Evolutionary conservation across 2,888 invertebrate genomes (phyloP), one percentile per base, ranked within the genome.

Genomic region (Acleris cristana): DNA sequence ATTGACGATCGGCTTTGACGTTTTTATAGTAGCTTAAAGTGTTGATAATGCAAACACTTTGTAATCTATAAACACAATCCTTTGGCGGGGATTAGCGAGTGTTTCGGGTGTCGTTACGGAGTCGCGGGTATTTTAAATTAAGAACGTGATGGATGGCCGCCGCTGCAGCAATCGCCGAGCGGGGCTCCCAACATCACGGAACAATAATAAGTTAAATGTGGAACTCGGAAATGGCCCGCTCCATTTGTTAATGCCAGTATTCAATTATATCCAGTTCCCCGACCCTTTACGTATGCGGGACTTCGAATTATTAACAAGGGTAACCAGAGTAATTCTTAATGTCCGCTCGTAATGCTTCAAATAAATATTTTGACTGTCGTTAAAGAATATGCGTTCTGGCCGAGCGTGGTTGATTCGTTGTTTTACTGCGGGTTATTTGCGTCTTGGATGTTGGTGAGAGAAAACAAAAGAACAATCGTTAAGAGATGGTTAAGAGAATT

Each of bases 161-260:
- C 84, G 85, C 30, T 52, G 62, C 55, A 80, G 84, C 88, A 86
- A 90, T 90, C 90, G 86, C 58, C 64, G 64, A 26, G 58, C 14
- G 51, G 34, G 18, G n/a, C 23, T 54, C 30, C 81, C 81, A 80
- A 76, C 88, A 88, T 86, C 86, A 87, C 82, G 86, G 83, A 84
- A 87, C 90, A 88, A 87, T 90, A 90, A 90, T 88, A 90, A 90
- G 85, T 90, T 89, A 87, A 89, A 90, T 87, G 87, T 87, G 84
- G 86, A 88, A 88, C 88, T 89, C 86, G 84, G 86, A 87, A 89
- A 89, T 81, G 87, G 87, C 79, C 82, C 82, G 84, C 82, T 89
- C 88, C 90, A 90, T 91, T 92, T 89, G 91, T 91, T 90, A 90
- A 90, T 89, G 89, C 90, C 88, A 88, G 88, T 86, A 88, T 92